Evolutionary conservation across 2,113 vertebrate species (phyloP), one percentile per base, ranked within the genome.

Genomic region (Nicator chloris): DNA sequence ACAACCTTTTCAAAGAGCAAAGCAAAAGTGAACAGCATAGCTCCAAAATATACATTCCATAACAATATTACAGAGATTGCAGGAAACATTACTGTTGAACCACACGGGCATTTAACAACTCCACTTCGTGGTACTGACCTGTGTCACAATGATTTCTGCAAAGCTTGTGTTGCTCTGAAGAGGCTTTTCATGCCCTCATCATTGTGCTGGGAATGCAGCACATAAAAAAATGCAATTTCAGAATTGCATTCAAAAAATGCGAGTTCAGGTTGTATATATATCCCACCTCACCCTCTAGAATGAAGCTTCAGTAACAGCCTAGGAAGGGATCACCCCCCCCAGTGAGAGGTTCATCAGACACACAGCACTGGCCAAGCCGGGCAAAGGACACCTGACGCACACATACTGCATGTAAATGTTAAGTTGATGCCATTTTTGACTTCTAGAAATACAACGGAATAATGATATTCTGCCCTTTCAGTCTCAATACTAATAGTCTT

Each of bases 401-500:
- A 35, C 20, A 16, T 1, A 19, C 4, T 3, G 7, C 2, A 4
- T 0, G 2, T 13, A 61, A 83, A 65, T 3, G 21, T 24, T 40
- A 24, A 23, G 30, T 27, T 75, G 35, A 54, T 37, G 82, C 17
- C 27, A 53, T 3, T 27, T 15, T 4, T 33, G 19, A 60, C 39
- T 87, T 63, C 16, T 27, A 47, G 30, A 85, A 78, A 53, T 39
- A 44, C 7, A 50, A 45, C 3, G 33, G 19, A 75, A 75, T 11
- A 63, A 56, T 3, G 2, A 72, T 4, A 59, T 20, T 45, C 39
- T 14, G 53, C 13, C 15, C 24, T 57, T 72, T 69, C 49, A 80
- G 45, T 21, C 57, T 59, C 6, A 35, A 53, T 3, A 30, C 7
- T n/a, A 56, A 69, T 1, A 42, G 6, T 7, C 23, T 50, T 64